Percentiles rank a stretch among this genome's conserved stretches.
phyloP scores from a whole-genome alignment of 2,113 vertebrate species.

The Phyllopteryx taeniolatus region DNA sequence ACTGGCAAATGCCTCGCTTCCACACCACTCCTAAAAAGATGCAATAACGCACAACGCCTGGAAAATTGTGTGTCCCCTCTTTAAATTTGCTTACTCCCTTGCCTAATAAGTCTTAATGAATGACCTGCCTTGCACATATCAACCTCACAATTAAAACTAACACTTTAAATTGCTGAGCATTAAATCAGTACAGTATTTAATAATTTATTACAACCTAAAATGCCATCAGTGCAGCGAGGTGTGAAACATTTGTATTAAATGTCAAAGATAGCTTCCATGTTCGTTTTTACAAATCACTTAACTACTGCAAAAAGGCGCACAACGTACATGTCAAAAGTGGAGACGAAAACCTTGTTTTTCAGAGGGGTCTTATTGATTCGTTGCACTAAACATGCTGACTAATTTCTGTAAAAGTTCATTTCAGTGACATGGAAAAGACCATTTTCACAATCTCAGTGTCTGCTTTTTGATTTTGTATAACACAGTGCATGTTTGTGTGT shows the following conservation, averaged over 20 bases:
- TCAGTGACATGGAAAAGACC: constrained; percentile 5
- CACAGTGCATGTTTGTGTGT: constrained; percentile 1
- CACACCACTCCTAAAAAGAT: too few relatives aligned
- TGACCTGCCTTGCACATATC: not conserved
- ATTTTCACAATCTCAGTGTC: not conserved
- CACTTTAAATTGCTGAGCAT: not conserved
- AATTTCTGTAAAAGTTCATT: constrained; percentile 7
- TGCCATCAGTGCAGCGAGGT: not conserved
- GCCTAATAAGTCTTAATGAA: not conserved
- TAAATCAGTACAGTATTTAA: not conserved
- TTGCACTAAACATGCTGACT: constrained; percentile 3
- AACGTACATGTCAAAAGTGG: not conserved
- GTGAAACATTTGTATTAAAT: constrained; percentile 9
- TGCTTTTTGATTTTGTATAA: not conserved
- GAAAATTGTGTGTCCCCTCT: too few relatives aligned
- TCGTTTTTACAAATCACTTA: not conserved
- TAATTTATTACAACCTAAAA: constrained; percentile 1
- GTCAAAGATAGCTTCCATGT: constrained; percentile 5
- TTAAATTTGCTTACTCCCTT: not conserved
- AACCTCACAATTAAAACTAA: constrained; percentile 1
- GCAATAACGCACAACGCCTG: too few relatives aligned
- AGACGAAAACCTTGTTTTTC: not conserved
- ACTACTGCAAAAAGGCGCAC: not conserved
- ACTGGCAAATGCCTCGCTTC: too few relatives aligned
- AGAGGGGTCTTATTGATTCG: not conserved